Base-by-base conservation (phyloP, 2,888 invertebrate species). In the Brassicogethes aeneus region DNA sequence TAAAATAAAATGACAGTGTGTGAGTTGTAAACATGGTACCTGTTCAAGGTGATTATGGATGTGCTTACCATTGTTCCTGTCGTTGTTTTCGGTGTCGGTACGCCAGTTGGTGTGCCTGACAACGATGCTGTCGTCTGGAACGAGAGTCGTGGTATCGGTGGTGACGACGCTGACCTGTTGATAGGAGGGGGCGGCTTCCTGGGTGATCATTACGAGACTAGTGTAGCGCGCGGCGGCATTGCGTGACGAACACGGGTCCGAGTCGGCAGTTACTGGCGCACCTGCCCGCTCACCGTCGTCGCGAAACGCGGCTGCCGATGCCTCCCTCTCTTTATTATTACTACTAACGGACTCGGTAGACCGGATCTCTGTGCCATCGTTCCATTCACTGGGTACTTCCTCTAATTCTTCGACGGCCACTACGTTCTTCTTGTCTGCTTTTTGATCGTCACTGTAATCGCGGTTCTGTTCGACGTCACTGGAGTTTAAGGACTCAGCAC, bases 161-260 rank as follows among this genome's bases (percentile, higher is more conserved):
- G 84, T 81, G 65, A 84, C 79, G 54, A 85, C 82, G 70, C 80
- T 84, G 60, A 85, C 84, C 65, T 73, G 73, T 49, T 73, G 71
- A 54, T 68, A 70, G 65, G 74, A 55, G 42, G 66, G 65, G 42
- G 45, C 43, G 39, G 55, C 62, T 67, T 84, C 81, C 72, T 85
- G 86, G 61, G 87, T 88, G 72, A 89, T 89, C 86, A 88, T 87
- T 69, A 89, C 85, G 75, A 88, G 80, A 75, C 88, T 88, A 61
- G 85, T 85, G 68, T 87, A 89, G 66, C 84, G 83, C 69, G 80
- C 78, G 51, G 73, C 74, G 51, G 73, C 74, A 59, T 62, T 56
- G 50, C 58, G 60, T 44, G 50, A 43, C 45, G 53, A 46, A 50
- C 53, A 43, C 40, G 48, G 48, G 48, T 55, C 55, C 48, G 51